Evolutionary conservation across 2,113 vertebrate species (phyloP).

Genomic region (Rhinichthys klamathensis): DNA sequence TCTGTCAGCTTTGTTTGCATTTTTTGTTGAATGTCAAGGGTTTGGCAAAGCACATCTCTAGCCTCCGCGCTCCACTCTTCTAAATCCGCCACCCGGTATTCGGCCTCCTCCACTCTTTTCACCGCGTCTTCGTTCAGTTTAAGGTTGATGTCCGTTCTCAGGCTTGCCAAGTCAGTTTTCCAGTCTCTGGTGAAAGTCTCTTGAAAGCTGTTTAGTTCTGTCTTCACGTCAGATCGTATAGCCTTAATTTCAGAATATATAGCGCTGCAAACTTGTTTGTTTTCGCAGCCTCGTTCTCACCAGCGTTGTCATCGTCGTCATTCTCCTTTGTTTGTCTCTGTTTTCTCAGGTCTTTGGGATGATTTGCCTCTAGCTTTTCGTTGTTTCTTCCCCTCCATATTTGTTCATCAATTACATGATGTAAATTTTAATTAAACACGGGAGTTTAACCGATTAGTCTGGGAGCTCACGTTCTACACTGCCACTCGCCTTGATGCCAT

Average conservation of each 20-base stretch:
- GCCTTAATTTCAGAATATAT: not conserved
- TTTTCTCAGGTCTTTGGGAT: not conserved
- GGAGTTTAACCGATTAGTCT: not conserved
- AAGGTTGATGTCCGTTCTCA: not conserved
- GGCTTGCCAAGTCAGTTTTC: not conserved
- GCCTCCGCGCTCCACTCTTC: not conserved
- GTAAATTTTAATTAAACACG: not conserved
- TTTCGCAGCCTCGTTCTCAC: not conserved
- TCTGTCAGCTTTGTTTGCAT: not conserved
- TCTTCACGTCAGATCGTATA: not conserved
- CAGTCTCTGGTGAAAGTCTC: not conserved
- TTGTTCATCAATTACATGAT: not conserved
- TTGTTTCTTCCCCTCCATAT: not conserved
- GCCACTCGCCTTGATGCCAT: not conserved
- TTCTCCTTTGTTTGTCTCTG: not conserved
- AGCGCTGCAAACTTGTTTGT: not conserved
- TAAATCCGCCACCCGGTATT: not conserved
- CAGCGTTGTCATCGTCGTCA: not conserved
- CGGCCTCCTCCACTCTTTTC: not conserved
- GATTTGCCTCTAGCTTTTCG: not conserved
- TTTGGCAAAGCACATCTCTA: not conserved
- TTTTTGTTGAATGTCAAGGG: not conserved
- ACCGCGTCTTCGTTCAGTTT: not conserved
- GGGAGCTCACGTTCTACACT: not conserved
- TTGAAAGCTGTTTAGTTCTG: not conserved